These are phyloP conservation scores for Cyphomyrmex costatus DNA, from an alignment of 1,140 invertebrate genomes.

Conservation along the genomic window DNA sequence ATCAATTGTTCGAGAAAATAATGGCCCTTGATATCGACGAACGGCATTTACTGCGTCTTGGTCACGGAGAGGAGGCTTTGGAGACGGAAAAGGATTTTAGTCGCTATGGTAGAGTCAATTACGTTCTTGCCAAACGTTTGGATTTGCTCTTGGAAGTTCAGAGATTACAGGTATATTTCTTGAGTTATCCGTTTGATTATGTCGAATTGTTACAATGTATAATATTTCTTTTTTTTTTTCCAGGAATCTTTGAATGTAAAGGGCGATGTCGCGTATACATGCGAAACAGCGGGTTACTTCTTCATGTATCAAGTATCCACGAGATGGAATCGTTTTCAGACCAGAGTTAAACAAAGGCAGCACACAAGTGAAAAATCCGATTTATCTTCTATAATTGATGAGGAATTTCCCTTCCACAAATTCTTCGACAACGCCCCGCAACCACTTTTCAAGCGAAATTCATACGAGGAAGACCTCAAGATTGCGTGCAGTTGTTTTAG, in stretches of 20 bases:
- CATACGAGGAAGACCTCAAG: constrained; percentile 95
- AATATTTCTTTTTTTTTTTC: constrained; percentile 43
- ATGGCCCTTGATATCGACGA: constrained; percentile 99
- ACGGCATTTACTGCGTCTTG: constrained; percentile 98
- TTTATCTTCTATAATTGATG: constrained; percentile 84
- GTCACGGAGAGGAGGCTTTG: constrained; percentile 99
- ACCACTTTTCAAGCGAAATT: constrained; percentile 94
- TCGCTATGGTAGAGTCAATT: constrained; percentile 99
- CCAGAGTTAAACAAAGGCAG: constrained; percentile 88
- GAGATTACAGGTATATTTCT: constrained; percentile 90
- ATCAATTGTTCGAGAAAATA: constrained; percentile 99
- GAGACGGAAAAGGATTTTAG: constrained; percentile 99
- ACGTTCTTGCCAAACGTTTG: constrained; percentile 97
- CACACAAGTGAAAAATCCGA: constrained; percentile 76
- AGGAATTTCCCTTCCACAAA: constrained; percentile 96
- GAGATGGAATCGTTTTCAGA: constrained; percentile 96
- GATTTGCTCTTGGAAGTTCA: constrained; percentile 97
- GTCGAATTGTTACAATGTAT: background rate
- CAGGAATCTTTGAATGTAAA: constrained; percentile 92
- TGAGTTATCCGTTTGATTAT: background rate
- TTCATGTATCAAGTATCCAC: constrained; percentile 95
- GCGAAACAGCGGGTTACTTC: constrained; percentile 98
- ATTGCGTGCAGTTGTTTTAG: constrained; percentile 97
- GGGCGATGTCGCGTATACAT: constrained; percentile 98
- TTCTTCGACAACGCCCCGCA: constrained; percentile 98